These are phyloP conservation scores for Paralinhomoeus sp. DNA, from an alignment of 2,888 invertebrate species.

Conservation along the genomic window DNA sequence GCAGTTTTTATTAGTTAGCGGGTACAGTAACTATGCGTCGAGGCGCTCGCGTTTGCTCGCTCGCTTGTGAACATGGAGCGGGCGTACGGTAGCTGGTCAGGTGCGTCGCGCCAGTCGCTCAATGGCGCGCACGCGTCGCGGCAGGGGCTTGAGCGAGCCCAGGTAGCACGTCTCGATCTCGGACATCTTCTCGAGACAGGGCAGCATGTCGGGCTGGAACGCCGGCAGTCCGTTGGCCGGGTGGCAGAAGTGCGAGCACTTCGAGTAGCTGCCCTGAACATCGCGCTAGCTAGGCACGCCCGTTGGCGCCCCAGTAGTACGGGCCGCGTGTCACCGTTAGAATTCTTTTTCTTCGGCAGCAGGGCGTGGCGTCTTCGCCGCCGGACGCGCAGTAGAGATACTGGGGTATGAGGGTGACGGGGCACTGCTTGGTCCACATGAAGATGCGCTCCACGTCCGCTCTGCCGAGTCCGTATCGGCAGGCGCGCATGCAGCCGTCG, in stretches of 20 bases:
- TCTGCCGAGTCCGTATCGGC: not conserved
- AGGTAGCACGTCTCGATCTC: not conserved
- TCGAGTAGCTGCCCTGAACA: not conserved
- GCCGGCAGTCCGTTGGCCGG: conserved; percentile 1
- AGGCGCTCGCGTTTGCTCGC: not conserved
- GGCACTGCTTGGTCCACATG: conserved; percentile 1
- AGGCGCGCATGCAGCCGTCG: conserved; percentile 1
- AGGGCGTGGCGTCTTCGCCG: conserved; percentile 1
- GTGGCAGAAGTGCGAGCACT: conserved; percentile 3
- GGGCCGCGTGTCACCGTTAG: not conserved
- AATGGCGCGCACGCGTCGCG: not conserved
- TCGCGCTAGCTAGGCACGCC: not conserved
- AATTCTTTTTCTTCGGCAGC: not conserved
- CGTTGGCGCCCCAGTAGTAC: not conserved
- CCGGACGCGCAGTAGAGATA: conserved; percentile 3
- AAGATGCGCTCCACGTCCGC: not conserved
- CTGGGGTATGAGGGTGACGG: not conserved
- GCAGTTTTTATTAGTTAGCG: no score
- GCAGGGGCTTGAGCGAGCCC: not conserved
- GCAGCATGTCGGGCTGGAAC: not conserved
- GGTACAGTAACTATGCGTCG: not conserved
- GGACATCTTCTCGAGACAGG: not conserved
- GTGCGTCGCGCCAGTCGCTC: no score
- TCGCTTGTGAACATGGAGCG: no score
- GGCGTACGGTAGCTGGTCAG: no score